Percentiles rank a stretch among this genome's conserved stretches.
Evolutionary conservation across 1,140 invertebrate genomes (phyloP).

Genomic region (Diorhabda elongata): DNA sequence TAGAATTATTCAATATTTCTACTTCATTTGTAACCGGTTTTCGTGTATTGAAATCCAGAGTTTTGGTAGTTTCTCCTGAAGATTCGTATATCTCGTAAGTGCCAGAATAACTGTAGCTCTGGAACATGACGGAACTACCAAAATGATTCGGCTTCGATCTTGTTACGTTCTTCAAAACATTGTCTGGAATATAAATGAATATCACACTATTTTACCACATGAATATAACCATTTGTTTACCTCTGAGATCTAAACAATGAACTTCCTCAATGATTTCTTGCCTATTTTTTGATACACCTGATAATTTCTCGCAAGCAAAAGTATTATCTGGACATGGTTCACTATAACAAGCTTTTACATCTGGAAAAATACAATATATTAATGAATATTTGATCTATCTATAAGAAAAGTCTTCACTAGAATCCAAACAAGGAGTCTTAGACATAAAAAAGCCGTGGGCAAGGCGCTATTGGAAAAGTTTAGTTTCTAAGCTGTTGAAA

Average conservation of each 20-base stretch:
- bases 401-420: too few species aligned
- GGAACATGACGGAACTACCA: not conserved
- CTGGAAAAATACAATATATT: not conserved
- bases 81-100: not conserved
- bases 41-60: too few species aligned
- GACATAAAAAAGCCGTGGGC: too few species aligned
- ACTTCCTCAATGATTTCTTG: not conserved
- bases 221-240: not conserved
- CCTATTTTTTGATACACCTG: not conserved
- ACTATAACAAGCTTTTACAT: not conserved
- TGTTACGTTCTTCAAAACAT: not conserved
- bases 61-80: too few species aligned
- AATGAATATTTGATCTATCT: not conserved
- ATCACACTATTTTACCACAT: not conserved
- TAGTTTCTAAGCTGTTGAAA: too few species aligned
- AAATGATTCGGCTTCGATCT: not conserved
- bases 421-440: too few species aligned
- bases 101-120: not conserved
- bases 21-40: too few species aligned
- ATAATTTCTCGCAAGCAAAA: not conserved
- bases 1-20: not conserved
- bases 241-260: not conserved
- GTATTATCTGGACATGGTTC: not conserved
- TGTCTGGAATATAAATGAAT: not conserved
- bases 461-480: too few species aligned